Percentiles rank a stretch among this genome's conserved stretches.
Evolutionary conservation across 30 jellyfish, hydroid and myxozoan genomes (phyloP).

Genomic region (Aurelia coerulea): DNA sequence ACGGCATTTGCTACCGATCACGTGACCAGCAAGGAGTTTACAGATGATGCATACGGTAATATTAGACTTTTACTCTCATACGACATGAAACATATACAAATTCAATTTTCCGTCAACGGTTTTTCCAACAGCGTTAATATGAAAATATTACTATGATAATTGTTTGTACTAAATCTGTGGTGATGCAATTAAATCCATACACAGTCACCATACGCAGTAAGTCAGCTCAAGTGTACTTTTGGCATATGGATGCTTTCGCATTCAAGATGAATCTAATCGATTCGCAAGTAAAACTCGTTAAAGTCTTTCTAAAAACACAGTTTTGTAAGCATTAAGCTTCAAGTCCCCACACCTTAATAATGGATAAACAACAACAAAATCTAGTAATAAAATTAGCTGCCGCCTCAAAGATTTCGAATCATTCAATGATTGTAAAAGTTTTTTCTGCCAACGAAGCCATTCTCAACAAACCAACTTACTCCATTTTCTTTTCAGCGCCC

Average conservation of each 20-base stretch:
- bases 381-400: conserved; percentile 33
- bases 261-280: background rate
- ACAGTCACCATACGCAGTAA: background rate
- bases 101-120: conserved; percentile 49
- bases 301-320: conserved; percentile 29
- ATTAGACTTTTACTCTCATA: background rate
- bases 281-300: background rate
- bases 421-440: conserved; percentile 14
- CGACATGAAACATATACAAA: conserved; percentile 45
- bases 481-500: conserved; percentile 6
- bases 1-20: background rate
- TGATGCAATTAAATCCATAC: conserved; percentile 9
- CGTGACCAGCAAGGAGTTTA: background rate
- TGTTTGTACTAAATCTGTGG: conserved; percentile 39
- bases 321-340: conserved; percentile 3
- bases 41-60: background rate
- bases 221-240: background rate
- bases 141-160: conserved; percentile 54
- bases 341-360: conserved; percentile 45
- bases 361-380: conserved; percentile 54
- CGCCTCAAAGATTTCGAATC: conserved; percentile 23
- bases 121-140: conserved; percentile 17
- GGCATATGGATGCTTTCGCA: background rate
- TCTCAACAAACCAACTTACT: background rate
- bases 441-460: conserved; percentile 7